A percentile compares a stretch with the other conserved stretches of the same genome.
Evolutionary conservation across 53 echinoderm and acorn worm genomes (phyloP).

Genomic region (Stichopus horrens): DNA sequence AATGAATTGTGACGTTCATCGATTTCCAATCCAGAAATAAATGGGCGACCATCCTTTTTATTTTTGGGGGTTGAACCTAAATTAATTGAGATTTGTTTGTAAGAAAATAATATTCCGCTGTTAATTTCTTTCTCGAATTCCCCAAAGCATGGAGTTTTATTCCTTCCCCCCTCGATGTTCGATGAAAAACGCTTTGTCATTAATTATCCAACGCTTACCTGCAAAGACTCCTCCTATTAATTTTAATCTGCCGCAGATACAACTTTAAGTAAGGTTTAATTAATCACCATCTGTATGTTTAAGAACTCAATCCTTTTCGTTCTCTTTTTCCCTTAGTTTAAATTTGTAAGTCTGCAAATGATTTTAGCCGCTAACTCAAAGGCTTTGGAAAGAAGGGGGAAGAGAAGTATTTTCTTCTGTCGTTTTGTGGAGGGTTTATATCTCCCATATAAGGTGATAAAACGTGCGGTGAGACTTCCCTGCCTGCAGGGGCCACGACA

Average conservation of each 20-base stretch:
- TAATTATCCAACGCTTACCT: conserved; percentile 39
- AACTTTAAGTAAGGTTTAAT: conserved; percentile 39
- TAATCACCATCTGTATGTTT: conserved; percentile 27
- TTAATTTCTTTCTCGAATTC: neutral
- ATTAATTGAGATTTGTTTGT: conserved; percentile 10
- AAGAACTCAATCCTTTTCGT: neutral
- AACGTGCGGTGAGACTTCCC: conserved; percentile 37
- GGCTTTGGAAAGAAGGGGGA: neutral
- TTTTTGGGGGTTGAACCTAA: neutral
- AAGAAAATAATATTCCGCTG: neutral
- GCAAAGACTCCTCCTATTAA: conserved; percentile 13
- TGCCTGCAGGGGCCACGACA: conserved; percentile 34
- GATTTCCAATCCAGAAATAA: neutral
- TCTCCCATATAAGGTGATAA: conserved; percentile 15
- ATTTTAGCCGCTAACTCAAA: conserved; percentile 7
- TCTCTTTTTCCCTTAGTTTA: neutral
- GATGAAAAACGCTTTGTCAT: neutral
- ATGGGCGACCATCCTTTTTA: neutral
- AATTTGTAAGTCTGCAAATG: conserved; percentile 10
- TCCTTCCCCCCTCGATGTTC: neutral
- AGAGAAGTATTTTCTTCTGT: neutral
- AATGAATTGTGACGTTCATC: conserved; percentile 36
- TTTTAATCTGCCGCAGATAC: conserved; percentile 19
- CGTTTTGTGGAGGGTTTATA: neutral
- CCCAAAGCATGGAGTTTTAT: neutral